Evolutionary conservation across 2,797 vertebrate genomes (phyloP), one percentile per base, ranked within the genome.

Genomic region (Lycodopsis pacificus): DNA sequence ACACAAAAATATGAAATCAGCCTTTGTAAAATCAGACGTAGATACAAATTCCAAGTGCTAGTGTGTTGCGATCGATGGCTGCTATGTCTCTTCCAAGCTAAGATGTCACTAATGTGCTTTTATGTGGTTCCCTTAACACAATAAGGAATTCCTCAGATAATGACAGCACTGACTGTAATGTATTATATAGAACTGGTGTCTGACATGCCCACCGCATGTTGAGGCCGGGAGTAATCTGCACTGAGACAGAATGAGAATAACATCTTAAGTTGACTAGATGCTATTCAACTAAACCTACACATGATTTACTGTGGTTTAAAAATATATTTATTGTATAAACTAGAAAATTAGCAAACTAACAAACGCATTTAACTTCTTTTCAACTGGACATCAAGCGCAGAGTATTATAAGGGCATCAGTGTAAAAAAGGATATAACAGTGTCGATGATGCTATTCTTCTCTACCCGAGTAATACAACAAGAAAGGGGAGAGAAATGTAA

Each of bases 241-340:
- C 54, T 44, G 78, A 92, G 83, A 84, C 85, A 79, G 87, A 85
- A 91, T 86, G 22, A 73, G 78, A 42, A 25, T 19, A 81, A 78
- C 73, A 61, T 85, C 76, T 79, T 46, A 74, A 77, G 62, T 36
- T 85, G 80, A 86, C 82, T 87, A 88, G 83, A 90, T 86, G 61
- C 56, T 63, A 19, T 79, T 69, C 36, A 51, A 4, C 9, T 61
- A 65, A 56, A 42, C 15, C 17, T 53, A 25, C 20, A 53, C 56
- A 80, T 58, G 36, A 79, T 74, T 79, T 17, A 66, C 27, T 57
- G 42, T 38, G 58, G 58, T 20, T 65, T 12, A 25, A 54, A n/a
- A 53, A 25, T 0, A 15, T 54, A 27, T 25, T 25, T 7, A 27
- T 13, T 54, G 22, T 14, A 27, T 6, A 54, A 54, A 13, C 53